A percentile compares a stretch with the other conserved stretches of the same genome.
phyloP scores from a whole-genome alignment of 2,888 invertebrate genomes.

The Acleris holmiana region DNA sequence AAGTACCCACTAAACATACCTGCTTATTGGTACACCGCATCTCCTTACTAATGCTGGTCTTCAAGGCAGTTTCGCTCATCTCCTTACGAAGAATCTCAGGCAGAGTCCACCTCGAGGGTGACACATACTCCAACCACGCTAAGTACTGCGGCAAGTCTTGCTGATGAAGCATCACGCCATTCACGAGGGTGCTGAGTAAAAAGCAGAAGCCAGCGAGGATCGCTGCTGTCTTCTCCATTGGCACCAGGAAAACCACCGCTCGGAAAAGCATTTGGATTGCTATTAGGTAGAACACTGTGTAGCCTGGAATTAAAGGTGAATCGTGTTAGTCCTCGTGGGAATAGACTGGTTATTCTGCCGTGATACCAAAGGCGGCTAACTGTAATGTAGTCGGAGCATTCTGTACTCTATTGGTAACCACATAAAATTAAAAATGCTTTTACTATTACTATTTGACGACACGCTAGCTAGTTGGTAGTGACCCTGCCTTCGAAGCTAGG shows the following conservation, averaged over 20 bases:
- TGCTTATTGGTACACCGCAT: conserved; percentile 88
- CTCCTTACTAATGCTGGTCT: conserved; percentile 76
- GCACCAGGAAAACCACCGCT: conserved; percentile 87
- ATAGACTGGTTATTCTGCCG: too few relatives aligned
- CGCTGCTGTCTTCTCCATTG: conserved; percentile 86
- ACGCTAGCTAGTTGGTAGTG: too few relatives aligned
- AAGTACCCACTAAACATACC: conserved; percentile 75
- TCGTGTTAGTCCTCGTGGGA: neutral
- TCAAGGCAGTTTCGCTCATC: conserved; percentile 86
- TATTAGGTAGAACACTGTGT: conserved; percentile 88
- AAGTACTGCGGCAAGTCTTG: conserved; percentile 87
- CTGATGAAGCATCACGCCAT: conserved; percentile 88
- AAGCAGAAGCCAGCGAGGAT: conserved; percentile 85
- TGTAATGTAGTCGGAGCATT: too few relatives aligned
- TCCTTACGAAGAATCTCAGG: conserved; percentile 88
- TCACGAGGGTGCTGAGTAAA: conserved; percentile 85
- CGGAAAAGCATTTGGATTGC: conserved; percentile 88
- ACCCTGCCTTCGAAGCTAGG: too few relatives aligned
- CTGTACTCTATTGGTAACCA: too few relatives aligned
- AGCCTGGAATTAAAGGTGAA: conserved; percentile 76
- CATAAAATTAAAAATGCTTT: too few relatives aligned
- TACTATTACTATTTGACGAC: too few relatives aligned
- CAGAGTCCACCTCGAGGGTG: conserved; percentile 90
- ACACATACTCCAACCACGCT: conserved; percentile 87
- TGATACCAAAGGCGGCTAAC: too few relatives aligned